phyloP scores from a whole-genome alignment of 2,888 invertebrate genomes.

The Tipula unca region DNA sequence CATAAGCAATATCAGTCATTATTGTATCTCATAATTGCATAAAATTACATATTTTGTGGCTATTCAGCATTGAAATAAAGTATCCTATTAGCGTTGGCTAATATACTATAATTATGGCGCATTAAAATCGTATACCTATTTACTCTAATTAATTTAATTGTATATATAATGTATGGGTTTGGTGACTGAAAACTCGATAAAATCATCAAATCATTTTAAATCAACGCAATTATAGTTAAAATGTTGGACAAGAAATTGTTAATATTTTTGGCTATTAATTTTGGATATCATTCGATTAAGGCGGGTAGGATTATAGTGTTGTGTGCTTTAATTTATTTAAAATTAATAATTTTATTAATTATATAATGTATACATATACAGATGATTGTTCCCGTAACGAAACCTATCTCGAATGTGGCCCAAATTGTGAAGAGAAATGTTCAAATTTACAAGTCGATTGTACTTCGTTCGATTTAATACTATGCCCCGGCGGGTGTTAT shows the following conservation, averaged over 20 bases:
- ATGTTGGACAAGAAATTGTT: too few species aligned
- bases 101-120: background rate
- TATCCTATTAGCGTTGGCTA: background rate
- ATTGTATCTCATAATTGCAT: background rate
- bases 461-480: background rate
- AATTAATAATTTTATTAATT: background rate
- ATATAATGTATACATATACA: background rate
- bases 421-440: slow-evolving; percentile 8
- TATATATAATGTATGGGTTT: too few species aligned
- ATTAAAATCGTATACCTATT: background rate
- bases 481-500: slow-evolving; percentile 37
- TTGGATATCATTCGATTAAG: background rate
- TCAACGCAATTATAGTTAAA: too few species aligned
- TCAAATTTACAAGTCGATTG: background rate
- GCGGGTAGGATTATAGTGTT: background rate
- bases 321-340: background rate
- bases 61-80: background rate
- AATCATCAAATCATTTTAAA: too few species aligned
- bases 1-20: background rate
- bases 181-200: too few species aligned
- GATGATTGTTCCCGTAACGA: background rate
- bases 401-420: background rate
- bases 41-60: background rate
- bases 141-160: too few species aligned
- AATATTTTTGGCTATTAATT: too few species aligned